Evolutionary conservation across 2,113 vertebrate genomes (phyloP).

Genomic region (Sialia sialis): DNA sequence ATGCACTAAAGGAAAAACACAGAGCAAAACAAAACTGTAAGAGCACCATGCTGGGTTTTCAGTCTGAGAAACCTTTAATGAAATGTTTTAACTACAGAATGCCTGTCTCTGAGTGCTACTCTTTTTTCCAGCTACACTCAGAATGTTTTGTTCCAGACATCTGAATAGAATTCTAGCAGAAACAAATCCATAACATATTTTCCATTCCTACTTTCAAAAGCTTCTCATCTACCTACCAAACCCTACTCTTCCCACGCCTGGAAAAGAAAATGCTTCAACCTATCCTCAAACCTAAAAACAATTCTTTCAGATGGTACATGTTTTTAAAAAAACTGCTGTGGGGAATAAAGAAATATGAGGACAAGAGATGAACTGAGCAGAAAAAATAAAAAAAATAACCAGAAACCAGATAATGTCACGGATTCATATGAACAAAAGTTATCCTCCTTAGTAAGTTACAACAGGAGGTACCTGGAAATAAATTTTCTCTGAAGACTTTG

Average conservation of each 20-base stretch:
- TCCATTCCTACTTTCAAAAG: constrained; percentile 35
- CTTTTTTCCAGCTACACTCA: background rate
- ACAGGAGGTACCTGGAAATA: background rate
- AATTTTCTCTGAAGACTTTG: background rate
- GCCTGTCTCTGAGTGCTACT: background rate
- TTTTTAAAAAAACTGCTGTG: background rate
- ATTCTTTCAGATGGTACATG: background rate
- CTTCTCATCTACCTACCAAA: constrained; percentile 5
- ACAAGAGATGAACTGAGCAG: background rate
- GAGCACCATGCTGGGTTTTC: background rate
- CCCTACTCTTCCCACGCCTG: background rate
- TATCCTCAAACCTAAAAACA: background rate
- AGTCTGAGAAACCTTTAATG: background rate
- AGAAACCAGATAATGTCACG: background rate
- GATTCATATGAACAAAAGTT: background rate
- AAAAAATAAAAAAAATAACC: background rate
- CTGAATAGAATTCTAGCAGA: background rate
- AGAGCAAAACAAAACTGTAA: background rate
- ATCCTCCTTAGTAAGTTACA: background rate
- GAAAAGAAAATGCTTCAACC: constrained; percentile 1
- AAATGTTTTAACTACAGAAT: background rate
- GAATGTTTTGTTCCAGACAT: constrained; percentile 5
- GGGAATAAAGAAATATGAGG: background rate
- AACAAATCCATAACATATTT: constrained; percentile 28
- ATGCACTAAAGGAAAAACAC: background rate